phyloP scores from a whole-genome alignment of 1,140 invertebrate species.

The Drosophila dunni region DNA sequence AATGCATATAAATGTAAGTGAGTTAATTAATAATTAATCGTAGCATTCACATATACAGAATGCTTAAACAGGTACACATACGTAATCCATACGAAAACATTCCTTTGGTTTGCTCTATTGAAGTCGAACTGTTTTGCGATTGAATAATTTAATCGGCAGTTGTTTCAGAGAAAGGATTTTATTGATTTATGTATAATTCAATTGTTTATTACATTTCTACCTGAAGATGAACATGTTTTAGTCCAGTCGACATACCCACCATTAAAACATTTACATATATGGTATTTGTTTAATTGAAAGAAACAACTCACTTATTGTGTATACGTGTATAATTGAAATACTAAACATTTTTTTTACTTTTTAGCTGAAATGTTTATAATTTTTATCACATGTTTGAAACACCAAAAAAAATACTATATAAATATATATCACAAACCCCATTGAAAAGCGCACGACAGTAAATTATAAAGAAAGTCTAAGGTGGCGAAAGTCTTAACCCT shows the following conservation, averaged over 20 bases:
- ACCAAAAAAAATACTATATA: slow-evolving; percentile 27
- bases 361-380: slow-evolving; percentile 17
- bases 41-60: slow-evolving; percentile 29
- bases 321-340: slow-evolving; percentile 28
- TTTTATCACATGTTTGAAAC: slow-evolving; percentile 36
- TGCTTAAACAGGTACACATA: slow-evolving; percentile 32
- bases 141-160: slow-evolving; percentile 18
- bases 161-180: background rate
- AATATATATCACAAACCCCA: slow-evolving; percentile 2
- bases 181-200: slow-evolving; percentile 6
- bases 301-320: slow-evolving; percentile 25
- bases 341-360: slow-evolving; percentile 7
- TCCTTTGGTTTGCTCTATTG: slow-evolving; percentile 54
- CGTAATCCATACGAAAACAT: slow-evolving; percentile 16
- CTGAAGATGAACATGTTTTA: slow-evolving; percentile 32
- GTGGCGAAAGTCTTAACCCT: slow-evolving; percentile 47
- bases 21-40: slow-evolving; percentile 57
- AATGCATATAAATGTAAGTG: slow-evolving; percentile 71
- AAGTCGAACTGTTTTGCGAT: slow-evolving; percentile 31
- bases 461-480: slow-evolving; percentile 22
- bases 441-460: slow-evolving; percentile 13
- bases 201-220: slow-evolving; percentile 23
- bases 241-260: slow-evolving; percentile 48
- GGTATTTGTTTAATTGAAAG: slow-evolving; percentile 28
- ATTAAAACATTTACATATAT: slow-evolving; percentile 36